Percentiles rank a stretch among this genome's conserved stretches.
phyloP scores from a whole-genome alignment of 2,797 vertebrate species.

The Sarcoramphus papa region DNA sequence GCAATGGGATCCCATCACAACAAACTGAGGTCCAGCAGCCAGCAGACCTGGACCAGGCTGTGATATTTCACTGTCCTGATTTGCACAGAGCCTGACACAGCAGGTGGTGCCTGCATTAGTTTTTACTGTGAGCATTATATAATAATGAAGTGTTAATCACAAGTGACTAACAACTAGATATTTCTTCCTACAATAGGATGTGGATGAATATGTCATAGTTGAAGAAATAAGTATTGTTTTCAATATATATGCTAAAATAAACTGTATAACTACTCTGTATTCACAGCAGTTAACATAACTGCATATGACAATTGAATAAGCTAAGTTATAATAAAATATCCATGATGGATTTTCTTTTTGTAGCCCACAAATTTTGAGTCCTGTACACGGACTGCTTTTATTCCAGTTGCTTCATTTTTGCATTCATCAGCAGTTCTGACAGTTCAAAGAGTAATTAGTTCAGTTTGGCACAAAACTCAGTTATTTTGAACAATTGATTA shows the following conservation, averaged over 20 bases:
- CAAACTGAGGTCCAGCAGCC: not conserved
- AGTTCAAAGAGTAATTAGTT: not conserved
- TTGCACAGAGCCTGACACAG: not conserved
- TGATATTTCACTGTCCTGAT: not conserved
- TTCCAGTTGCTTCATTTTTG: not conserved
- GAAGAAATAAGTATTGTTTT: not conserved
- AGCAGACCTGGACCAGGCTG: not conserved
- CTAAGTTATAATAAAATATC: not conserved
- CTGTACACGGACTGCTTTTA: not conserved
- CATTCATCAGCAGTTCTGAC: not conserved
- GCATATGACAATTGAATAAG: not conserved
- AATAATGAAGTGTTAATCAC: not conserved
- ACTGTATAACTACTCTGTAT: not conserved
- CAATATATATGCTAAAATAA: not conserved
- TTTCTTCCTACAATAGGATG: not conserved
- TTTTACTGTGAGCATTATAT: not conserved
- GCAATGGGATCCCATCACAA: not conserved
- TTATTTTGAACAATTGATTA: slow-evolving; percentile 22
- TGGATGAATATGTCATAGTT: not conserved
- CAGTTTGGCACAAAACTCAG: not conserved
- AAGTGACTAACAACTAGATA: not conserved
- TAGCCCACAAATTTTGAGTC: not conserved
- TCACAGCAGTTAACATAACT: not conserved
- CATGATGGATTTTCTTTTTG: not conserved
- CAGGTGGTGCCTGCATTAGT: not conserved